Percentiles rank a stretch among this genome's conserved stretches.
phyloP scores from a whole-genome alignment of 2,113 vertebrate genomes.

The Gallinago jamesoni region DNA sequence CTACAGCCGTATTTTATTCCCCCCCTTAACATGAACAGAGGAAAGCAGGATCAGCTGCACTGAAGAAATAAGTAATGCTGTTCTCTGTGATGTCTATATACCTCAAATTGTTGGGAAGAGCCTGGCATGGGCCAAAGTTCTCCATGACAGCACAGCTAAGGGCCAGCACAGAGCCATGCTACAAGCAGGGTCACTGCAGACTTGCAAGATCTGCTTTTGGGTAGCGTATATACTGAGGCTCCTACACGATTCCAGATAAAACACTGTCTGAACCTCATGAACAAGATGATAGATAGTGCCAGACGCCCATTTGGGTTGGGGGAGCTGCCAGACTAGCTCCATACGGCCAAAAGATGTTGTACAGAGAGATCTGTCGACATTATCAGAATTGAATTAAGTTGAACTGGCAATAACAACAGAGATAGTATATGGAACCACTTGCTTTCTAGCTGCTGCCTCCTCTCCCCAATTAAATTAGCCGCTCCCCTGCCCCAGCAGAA shows the following conservation, averaged over 20 bases:
- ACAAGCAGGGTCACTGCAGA: background rate
- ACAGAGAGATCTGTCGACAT: slow-evolving; percentile 20
- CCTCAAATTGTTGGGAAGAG: background rate
- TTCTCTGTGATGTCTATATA: background rate
- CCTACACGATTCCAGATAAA: background rate
- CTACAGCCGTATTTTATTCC: slow-evolving; percentile 6
- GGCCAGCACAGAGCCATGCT: background rate
- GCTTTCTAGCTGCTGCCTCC: background rate
- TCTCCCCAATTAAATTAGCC: background rate
- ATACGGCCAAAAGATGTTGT: slow-evolving; percentile 1
- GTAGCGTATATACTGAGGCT: background rate
- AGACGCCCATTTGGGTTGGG: background rate
- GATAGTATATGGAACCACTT: background rate
- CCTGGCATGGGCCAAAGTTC: background rate
- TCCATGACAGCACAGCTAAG: background rate
- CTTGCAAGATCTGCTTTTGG: background rate
- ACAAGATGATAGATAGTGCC: slow-evolving; percentile 27
- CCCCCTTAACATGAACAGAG: background rate
- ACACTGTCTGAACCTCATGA: background rate
- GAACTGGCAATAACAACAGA: slow-evolving; percentile 28
- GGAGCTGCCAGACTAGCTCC: slow-evolving; percentile 42
- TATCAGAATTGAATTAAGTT: slow-evolving; percentile 44
- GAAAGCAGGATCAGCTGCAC: background rate
- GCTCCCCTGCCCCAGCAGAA: background rate
- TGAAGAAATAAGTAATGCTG: background rate